These are phyloP conservation scores for Actinia equina DNA, from an alignment of 64 coral and sea anemone species.

Conservation along the genomic window DNA sequence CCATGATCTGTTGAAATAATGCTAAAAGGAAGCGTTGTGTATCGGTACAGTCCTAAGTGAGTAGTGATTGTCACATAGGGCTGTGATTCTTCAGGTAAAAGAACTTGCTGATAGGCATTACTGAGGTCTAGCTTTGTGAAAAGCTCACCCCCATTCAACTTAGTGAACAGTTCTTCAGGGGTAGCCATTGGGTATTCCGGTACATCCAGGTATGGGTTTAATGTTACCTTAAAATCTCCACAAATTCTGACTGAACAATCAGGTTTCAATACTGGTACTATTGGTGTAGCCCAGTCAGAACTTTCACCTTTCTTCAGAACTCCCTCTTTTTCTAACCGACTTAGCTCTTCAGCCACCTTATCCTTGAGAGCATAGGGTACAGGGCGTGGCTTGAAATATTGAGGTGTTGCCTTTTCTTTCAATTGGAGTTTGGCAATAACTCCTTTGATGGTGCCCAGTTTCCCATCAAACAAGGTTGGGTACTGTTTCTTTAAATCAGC, in stretches of 20 bases:
- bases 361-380: slow-evolving; percentile 42
- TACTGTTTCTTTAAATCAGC: no score
- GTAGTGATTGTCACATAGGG: slow-evolving; percentile 46
- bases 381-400: slow-evolving; percentile 32
- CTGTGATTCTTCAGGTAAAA: slow-evolving; percentile 6
- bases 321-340: slow-evolving; percentile 36
- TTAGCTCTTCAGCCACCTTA: slow-evolving; percentile 20
- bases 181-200: no score
- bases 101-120: slow-evolving; percentile 62
- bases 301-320: slow-evolving; percentile 51
- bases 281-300: slow-evolving; percentile 77
- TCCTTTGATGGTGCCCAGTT: not conserved
- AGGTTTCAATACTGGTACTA: no score
- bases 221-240: no score
- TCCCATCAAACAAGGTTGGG: not conserved
- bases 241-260: no score
- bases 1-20: slow-evolving; percentile 38
- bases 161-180: no score
- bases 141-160: no score
- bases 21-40: slow-evolving; percentile 51
- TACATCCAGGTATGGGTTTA: no score
- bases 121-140: no score
- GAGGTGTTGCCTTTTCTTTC: not conserved
- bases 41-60: slow-evolving; percentile 27
- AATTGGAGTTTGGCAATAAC: slow-evolving; percentile 32